Evolutionary conservation across 2,113 vertebrate genomes (phyloP).

Genomic region (Peromyscus maniculatus): DNA sequence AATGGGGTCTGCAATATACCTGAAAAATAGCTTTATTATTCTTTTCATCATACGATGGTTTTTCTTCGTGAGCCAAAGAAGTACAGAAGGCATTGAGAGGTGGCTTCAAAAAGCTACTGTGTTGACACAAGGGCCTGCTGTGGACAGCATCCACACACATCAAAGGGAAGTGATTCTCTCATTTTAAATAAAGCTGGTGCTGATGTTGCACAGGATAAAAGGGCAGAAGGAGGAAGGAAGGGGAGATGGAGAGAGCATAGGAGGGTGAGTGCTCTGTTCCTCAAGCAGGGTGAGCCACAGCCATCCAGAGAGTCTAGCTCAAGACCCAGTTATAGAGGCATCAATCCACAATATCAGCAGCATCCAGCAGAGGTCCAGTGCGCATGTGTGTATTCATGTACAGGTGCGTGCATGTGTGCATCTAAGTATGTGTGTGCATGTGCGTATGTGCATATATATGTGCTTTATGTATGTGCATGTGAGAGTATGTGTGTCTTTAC

Average conservation of each 20-base stretch:
- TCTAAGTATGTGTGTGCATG: neutral
- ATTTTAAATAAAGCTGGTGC: slow-evolving; percentile 51
- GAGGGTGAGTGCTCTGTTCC: slow-evolving; percentile 84
- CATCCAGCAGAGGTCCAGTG: slow-evolving; percentile 88
- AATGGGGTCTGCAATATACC: neutral
- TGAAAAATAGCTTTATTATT: neutral
- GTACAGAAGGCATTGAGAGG: neutral
- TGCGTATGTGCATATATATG: slow-evolving; percentile 37
- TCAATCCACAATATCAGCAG: slow-evolving; percentile 93
- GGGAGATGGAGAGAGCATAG: no score
- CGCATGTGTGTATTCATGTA: neutral
- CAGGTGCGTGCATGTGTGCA: neutral
- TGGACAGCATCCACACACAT: neutral
- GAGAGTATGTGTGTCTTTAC: neutral
- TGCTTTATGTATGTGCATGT: neutral
- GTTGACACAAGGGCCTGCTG: neutral
- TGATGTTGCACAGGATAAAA: neutral
- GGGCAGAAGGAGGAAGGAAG: rapidly evolving
- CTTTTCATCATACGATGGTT: neutral
- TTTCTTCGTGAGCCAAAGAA: neutral
- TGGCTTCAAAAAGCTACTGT: slow-evolving; percentile 68
- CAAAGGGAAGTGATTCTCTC: neutral
- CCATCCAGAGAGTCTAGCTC: slow-evolving; percentile 89
- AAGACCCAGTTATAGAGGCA: slow-evolving; percentile 92
- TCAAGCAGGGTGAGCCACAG: slow-evolving; percentile 89